phyloP scores from a whole-genome alignment of 1,140 invertebrate genomes.

The Meteorus sp. region DNA sequence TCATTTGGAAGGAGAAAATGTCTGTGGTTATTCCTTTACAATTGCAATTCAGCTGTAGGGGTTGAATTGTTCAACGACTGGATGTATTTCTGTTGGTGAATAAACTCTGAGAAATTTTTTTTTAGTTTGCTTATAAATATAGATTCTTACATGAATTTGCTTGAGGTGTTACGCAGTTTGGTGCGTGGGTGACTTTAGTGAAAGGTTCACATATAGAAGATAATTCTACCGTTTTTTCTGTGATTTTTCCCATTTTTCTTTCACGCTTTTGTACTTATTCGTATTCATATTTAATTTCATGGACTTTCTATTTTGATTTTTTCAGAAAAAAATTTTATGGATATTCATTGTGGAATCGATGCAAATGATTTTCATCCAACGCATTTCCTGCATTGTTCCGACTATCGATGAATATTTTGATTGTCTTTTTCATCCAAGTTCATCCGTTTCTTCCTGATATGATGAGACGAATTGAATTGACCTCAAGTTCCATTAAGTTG shows the following conservation, averaged over 20 bases:
- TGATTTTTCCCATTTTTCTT: conserved; percentile 6
- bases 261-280: conserved; percentile 8
- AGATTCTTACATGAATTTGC: conserved; percentile 8
- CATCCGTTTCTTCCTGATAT: no score
- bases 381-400: no score
- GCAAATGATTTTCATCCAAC: no score
- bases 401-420: no score
- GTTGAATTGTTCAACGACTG: no score
- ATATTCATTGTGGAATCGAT: neutral
- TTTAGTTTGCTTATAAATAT: conserved; percentile 2
- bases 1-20: conserved; percentile 11
- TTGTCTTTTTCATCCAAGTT: no score
- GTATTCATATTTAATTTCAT: neutral
- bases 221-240: conserved; percentile 27
- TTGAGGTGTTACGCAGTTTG: conserved; percentile 19
- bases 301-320: neutral
- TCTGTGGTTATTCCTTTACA: no score
- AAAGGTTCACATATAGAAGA: conserved; percentile 31
- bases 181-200: conserved; percentile 32
- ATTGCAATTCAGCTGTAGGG: no score
- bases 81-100: no score
- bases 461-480: no score
- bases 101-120: conserved; percentile 16
- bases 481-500: no score
- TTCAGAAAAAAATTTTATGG: neutral